phyloP scores from a whole-genome alignment of 2,797 vertebrate genomes.

The Gallinago solitaria region DNA sequence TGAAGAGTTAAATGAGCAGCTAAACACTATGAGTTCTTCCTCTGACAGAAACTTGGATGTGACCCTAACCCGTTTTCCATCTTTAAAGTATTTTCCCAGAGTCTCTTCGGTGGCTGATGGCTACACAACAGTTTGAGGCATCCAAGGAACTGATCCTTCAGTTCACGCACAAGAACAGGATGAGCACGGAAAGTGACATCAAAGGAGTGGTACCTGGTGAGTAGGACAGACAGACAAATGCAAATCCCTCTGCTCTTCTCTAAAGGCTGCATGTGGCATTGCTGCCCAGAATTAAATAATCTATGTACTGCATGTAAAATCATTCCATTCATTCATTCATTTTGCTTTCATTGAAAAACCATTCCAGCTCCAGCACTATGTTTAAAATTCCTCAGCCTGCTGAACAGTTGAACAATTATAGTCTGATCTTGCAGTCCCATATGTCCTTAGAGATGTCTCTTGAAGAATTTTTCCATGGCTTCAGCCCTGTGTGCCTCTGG shows the following conservation, averaged over 20 bases:
- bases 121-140: slow-evolving; percentile 91
- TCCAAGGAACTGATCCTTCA: slow-evolving; percentile 90
- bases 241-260: background rate
- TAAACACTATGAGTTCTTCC: background rate
- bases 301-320: background rate
- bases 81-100: slow-evolving; percentile 91
- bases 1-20: background rate
- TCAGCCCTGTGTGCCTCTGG: background rate
- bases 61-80: background rate
- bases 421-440: background rate
- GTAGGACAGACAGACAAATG: background rate
- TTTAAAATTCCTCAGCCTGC: background rate
- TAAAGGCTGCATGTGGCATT: background rate
- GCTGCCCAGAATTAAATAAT: background rate
- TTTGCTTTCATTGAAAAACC: background rate
- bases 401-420: background rate
- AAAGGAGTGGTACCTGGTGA: slow-evolving; percentile 89
- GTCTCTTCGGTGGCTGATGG: slow-evolving; percentile 95
- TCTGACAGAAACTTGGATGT: background rate
- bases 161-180: slow-evolving; percentile 88
- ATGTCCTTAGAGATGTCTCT: slow-evolving; percentile 8
- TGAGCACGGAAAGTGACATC: slow-evolving; percentile 82
- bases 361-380: background rate
- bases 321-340: background rate
- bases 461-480: background rate